A percentile compares a stretch with the other conserved stretches of the same genome.
These are phyloP conservation scores for Drosophila sucinea DNA, from an alignment of 1,140 invertebrate species.

Conservation along the genomic window DNA sequence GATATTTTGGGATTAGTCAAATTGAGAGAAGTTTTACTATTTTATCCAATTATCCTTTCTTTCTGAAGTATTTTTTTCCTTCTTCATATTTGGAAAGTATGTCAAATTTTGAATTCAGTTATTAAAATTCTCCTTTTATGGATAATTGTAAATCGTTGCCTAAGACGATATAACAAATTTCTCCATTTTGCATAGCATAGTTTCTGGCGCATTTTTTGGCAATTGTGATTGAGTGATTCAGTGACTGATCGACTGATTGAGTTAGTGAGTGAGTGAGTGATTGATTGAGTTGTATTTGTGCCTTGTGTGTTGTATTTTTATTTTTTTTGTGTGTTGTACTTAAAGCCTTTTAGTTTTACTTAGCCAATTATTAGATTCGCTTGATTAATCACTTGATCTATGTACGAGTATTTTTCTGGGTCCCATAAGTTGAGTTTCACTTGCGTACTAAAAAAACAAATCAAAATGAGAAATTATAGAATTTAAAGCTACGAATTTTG, in stretches of 20 bases:
- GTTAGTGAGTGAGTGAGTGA: neutral
- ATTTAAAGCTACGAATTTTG: slow-evolving; percentile 33
- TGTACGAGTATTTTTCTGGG: slow-evolving; percentile 38
- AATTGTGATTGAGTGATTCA: neutral
- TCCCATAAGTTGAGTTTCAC: slow-evolving; percentile 64
- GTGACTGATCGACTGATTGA: neutral
- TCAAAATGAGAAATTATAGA: slow-evolving; percentile 47
- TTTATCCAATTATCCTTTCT: too few relatives aligned
- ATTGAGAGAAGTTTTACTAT: too few relatives aligned
- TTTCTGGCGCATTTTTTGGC: neutral
- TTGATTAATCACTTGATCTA: slow-evolving; percentile 34
- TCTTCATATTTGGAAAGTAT: too few relatives aligned
- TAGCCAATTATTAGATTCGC: slow-evolving; percentile 66
- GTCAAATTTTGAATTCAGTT: too few relatives aligned
- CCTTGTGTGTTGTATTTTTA: neutral
- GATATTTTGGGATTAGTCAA: too few relatives aligned
- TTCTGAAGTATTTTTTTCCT: too few relatives aligned
- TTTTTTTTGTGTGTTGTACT: neutral
- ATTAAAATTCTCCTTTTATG: too few relatives aligned
- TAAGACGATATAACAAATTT: too few relatives aligned
- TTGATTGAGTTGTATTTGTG: neutral
- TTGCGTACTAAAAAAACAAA: slow-evolving; percentile 72
- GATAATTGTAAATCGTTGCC: too few relatives aligned
- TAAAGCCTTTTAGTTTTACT: slow-evolving; percentile 55
- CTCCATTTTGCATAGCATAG: neutral